phyloP scores from a whole-genome alignment of 92 coral and sea anemone species.

The Actinostola sp. region DNA sequence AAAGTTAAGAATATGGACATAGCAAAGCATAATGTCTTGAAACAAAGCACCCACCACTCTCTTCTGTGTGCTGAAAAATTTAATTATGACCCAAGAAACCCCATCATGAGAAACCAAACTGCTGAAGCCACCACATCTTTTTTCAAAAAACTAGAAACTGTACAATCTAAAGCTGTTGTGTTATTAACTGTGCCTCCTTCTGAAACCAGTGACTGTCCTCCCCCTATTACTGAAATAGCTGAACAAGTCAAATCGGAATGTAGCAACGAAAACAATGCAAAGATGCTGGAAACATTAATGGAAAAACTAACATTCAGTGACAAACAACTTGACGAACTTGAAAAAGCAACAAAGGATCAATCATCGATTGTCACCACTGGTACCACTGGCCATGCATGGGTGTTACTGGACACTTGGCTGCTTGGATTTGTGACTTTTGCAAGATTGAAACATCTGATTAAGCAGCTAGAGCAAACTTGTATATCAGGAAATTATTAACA shows the following conservation, averaged over 20 bases:
- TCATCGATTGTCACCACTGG: constrained; percentile 15
- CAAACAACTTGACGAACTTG: constrained; percentile 27
- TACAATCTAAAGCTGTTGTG: no score
- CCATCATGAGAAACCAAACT: constrained; percentile 3
- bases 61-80: constrained; percentile 2
- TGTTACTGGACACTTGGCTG: not conserved
- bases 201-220: constrained; percentile 18
- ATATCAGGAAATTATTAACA: no score
- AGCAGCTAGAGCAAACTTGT: no score
- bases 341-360: constrained; percentile 44
- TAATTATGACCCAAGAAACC: constrained; percentile 53
- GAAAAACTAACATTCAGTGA: constrained; percentile 52
- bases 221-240: constrained; percentile 10
- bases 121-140: constrained; percentile 6
- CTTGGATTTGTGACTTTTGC: constrained; percentile 24
- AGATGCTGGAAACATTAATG: constrained; percentile 24
- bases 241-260: no score
- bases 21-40: constrained; percentile 32
- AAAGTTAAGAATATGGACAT: constrained; percentile 49
- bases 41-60: no score
- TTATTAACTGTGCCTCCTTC: constrained; percentile 7
- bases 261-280: constrained; percentile 19
- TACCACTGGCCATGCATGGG: constrained; percentile 33
- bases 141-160: no score
- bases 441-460: no score